These are phyloP conservation scores for Griposia aprilina DNA, from an alignment of 2,888 invertebrate species.

Conservation along the genomic window DNA sequence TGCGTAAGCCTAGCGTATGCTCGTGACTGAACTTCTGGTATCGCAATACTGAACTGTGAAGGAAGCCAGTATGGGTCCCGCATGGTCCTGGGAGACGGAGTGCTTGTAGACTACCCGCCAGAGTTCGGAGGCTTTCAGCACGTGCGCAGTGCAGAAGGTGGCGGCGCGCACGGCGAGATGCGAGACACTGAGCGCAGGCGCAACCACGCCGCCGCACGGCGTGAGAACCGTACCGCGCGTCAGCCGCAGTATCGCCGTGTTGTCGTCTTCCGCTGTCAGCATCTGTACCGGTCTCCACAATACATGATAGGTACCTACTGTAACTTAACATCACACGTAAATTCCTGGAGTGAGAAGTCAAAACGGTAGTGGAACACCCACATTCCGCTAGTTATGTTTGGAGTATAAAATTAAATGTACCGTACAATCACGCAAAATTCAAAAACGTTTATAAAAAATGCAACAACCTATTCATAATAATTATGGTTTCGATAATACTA, in stretches of 20 bases:
- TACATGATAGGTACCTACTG: not conserved
- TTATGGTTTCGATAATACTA: too few species aligned
- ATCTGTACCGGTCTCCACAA: conserved; percentile 59
- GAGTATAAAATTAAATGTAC: too few species aligned
- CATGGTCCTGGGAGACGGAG: conserved; percentile 72
- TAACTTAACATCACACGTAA: not conserved
- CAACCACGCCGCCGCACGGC: conserved; percentile 73
- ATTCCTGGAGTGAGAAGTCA: not conserved
- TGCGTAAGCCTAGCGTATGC: not conserved
- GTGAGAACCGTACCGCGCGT: conserved; percentile 81
- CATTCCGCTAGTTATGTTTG: not conserved
- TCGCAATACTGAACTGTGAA: conserved; percentile 75
- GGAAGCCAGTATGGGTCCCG: conserved; percentile 68
- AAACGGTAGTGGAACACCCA: not conserved
- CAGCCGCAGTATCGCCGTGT: conserved; percentile 81
- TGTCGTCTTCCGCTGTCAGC: conserved; percentile 85
- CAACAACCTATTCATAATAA: not conserved
- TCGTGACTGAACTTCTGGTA: not conserved
- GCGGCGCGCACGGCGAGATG: conserved; percentile 81
- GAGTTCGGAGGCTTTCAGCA: conserved; percentile 73
- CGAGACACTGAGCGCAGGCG: conserved; percentile 75
- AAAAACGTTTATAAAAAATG: not conserved
- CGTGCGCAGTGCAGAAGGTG: conserved; percentile 85
- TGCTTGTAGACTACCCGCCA: conserved; percentile 78
- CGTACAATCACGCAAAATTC: too few species aligned